phyloP scores from a whole-genome alignment of 2,797 vertebrate genomes.

The Epinephelus coioides region DNA sequence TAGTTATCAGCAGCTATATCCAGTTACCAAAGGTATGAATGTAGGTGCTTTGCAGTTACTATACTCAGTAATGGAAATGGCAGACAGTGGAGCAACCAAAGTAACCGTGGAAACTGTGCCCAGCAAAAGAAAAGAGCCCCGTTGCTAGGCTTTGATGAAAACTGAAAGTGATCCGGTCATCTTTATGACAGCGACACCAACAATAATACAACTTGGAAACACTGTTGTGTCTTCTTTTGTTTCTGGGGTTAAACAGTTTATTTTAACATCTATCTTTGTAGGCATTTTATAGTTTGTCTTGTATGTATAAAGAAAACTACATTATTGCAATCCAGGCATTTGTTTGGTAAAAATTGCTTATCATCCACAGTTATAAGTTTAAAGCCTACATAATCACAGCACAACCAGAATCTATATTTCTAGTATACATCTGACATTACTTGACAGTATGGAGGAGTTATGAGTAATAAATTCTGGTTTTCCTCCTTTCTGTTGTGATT shows the following conservation, averaged over 20 bases:
- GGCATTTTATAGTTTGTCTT: background rate
- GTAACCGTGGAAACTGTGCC: too few relatives aligned
- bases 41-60: too few relatives aligned
- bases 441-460: slow-evolving; percentile 8
- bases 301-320: background rate
- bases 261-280: background rate
- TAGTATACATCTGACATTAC: background rate
- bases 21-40: too few relatives aligned
- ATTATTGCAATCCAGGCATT: background rate
- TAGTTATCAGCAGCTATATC: too few relatives aligned
- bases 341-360: background rate
- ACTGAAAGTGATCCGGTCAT: too few relatives aligned
- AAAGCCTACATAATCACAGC: background rate
- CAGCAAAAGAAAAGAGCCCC: too few relatives aligned
- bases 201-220: too few relatives aligned
- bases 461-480: slow-evolving; percentile 20
- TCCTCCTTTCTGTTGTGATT: slow-evolving; percentile 15
- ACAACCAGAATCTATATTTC: background rate
- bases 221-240: too few relatives aligned
- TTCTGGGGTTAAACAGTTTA: background rate
- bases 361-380: background rate
- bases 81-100: too few relatives aligned
- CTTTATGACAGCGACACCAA: too few relatives aligned
- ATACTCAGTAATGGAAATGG: too few relatives aligned
- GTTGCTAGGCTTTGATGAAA: too few relatives aligned